Conservation (phyloP, 2,797 vertebrate genomes). For the Rhynchotus rufescens region DNA sequence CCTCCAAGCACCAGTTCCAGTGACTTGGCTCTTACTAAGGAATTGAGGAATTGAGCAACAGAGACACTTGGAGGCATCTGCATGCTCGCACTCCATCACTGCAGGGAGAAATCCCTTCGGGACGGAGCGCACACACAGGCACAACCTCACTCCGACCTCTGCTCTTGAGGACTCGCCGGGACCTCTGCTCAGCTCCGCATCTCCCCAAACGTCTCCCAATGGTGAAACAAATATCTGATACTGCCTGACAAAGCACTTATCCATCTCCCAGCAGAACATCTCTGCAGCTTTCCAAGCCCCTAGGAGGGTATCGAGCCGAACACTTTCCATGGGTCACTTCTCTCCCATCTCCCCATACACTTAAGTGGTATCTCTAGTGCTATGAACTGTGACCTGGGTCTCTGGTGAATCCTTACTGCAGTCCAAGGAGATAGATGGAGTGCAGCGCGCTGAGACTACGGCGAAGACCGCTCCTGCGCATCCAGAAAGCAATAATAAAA, state of each 20-base stretch:
- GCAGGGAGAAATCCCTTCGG: slow-evolving; percentile 1
- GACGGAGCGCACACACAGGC: neutral
- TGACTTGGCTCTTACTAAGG: neutral
- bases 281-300: neutral
- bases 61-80: neutral
- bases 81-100: neutral
- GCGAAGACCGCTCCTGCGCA: neutral
- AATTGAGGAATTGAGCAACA: neutral
- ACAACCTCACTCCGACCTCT: neutral
- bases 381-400: neutral
- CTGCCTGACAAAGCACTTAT: neutral
- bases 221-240: neutral
- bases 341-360: neutral
- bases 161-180: neutral
- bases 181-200: neutral
- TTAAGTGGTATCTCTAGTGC: neutral
- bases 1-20: neutral
- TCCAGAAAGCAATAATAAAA: slow-evolving; percentile 61
- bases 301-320: neutral
- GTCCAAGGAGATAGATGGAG: neutral
- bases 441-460: neutral
- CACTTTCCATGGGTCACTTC: neutral
- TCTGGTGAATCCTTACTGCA: neutral
- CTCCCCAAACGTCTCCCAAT: neutral
- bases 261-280: neutral